Base-by-base conservation (phyloP, 2,113 vertebrate species). In the Lepus americanus region DNA sequence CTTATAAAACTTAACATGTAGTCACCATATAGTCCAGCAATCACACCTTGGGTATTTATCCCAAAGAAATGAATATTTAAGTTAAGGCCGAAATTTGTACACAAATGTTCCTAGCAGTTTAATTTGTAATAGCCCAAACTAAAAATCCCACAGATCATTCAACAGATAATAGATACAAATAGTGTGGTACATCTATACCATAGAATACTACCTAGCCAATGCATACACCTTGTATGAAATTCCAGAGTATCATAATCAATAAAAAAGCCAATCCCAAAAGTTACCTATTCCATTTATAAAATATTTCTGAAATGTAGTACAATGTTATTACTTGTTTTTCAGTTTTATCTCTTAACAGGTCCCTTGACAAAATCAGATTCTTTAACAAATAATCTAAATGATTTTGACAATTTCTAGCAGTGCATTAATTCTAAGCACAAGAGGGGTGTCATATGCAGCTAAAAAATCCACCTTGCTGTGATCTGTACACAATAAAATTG, bases 81-180 rank as follows among this genome's bases (percentile, higher is more conserved):
- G 67, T 61, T 81, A 22, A 14, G 14, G 19, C 53, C 44, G 76
- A 94, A 83, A 27, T 23, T 23, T 17, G 2, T 82, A 49, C 17
- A 78, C 33, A 89, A 89, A 91, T 81, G 49, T 83, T 83, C n/a
- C 87, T 19, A 72, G 33, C 53, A 70, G 3, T n/a, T 72, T 95
- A n/a, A 63, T 53, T 84, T 70, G 5, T 72, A 83, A 95, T 19
- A 72, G 22, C 31, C 63, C 22, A 64, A 77, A 77, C 3, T 70
- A 11, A 83, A 88, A 95, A n/a, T 13, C 44, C 39, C 39, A 39
- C 27, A 33, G 70, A 33, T 77, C 11, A 10, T 88, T 70, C 53
- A 88, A 19, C 16, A 78, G 16, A 44, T 90, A 82, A 63, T 17
- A 9, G 31, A 29, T 53, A 76, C 82, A 36, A 16, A 91, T 23